Evolutionary conservation across 2,888 invertebrate genomes (phyloP), one percentile per base, ranked within the genome.

Genomic region (Phengaris arion): DNA sequence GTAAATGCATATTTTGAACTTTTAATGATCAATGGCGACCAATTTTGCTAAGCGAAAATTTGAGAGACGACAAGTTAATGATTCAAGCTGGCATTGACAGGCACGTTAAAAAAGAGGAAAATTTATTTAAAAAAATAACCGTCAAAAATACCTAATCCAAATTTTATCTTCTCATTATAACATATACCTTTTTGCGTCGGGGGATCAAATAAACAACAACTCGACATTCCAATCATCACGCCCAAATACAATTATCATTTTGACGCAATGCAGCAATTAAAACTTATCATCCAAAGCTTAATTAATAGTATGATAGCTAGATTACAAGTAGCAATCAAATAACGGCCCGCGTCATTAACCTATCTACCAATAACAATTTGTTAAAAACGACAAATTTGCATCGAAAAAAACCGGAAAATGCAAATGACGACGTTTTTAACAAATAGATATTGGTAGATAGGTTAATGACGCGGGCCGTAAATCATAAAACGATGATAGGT

Each of bases 1-100:
- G 64, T 64, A 64, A 64, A 64, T 35, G 64, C 35, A 35, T 64
- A 64, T 64, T 64, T 64, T 13, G 64, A 64, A 64, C 35, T 64
- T 10, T 12, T 64, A n/a, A 52, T 55, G 64, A 64, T 64, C 10
- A 13, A 35, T 64, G 64, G 22, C 22, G 12, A 35, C 64, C 35
- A 13, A 64, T 64, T 64, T 64, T 9, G 64, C 64, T 64, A 6
- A 45, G 45, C 22, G 35, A 64, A 59, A 64, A 45, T 12, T 13
- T 64, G 35, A 35, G 35, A 8, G 52, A 64, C 35, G 64, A 2
- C 64, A 13, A 64, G 22, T 35, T 35, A 64, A 64, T 64, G 59
- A 35, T 2, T 52, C 1, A 2, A 6, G 64, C 64, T 45, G 64
- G 64, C 35, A 64, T 64, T 64, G 64, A 45, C 64, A 64, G 64